Evolutionary conservation across 1,140 invertebrate genomes (phyloP).

Genomic region (Stratiolaelaps scimitus): DNA sequence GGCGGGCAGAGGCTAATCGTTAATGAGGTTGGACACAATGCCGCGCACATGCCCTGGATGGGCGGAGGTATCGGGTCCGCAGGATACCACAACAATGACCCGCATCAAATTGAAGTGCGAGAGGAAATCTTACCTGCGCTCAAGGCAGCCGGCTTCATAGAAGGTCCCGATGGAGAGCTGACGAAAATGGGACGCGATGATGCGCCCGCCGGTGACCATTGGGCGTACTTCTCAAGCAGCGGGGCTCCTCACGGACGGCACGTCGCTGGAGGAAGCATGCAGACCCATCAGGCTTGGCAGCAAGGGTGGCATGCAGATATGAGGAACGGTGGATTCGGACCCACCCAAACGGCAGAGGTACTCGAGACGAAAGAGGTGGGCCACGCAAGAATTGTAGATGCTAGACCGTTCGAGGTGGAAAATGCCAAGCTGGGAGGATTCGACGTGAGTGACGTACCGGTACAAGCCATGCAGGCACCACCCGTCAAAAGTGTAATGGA

Average conservation of each 20-base stretch:
- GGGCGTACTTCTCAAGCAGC: neutral
- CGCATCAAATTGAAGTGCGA: neutral
- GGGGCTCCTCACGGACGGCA: too few relatives aligned
- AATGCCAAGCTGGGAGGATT: neutral
- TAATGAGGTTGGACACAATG: too few relatives aligned
- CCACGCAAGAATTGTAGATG: neutral
- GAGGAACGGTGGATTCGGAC: too few relatives aligned
- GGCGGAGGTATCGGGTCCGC: neutral
- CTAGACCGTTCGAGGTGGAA: neutral
- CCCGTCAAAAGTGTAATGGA: neutral
- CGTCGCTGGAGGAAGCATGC: too few relatives aligned
- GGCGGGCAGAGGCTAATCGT: too few relatives aligned
- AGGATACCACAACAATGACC: neutral
- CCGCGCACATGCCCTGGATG: neutral
- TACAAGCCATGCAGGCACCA: neutral
- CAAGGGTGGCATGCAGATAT: too few relatives aligned
- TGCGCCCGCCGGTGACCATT: neutral
- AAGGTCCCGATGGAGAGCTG: neutral
- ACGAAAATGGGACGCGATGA: neutral
- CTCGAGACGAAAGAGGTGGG: neutral
- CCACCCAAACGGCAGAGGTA: slow-evolving; percentile 3
- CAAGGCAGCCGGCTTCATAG: neutral
- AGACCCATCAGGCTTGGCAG: too few relatives aligned
- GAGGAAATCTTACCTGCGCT: slow-evolving; percentile 12
- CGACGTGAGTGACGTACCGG: slow-evolving; percentile 10